phyloP scores from a whole-genome alignment of 2,113 vertebrate species.

The Phycodurus eques region DNA sequence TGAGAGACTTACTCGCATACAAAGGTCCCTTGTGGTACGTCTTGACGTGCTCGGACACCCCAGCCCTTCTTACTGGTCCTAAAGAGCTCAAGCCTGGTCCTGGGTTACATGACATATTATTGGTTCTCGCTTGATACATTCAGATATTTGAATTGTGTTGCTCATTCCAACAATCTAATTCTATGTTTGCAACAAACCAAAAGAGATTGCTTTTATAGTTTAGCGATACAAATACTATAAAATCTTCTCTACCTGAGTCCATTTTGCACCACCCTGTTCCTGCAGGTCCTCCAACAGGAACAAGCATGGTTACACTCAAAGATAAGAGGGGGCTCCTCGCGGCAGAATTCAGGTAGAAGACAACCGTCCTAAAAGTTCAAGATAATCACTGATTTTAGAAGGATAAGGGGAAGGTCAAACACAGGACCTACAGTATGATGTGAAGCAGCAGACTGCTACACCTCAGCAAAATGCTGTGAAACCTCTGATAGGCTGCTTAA shows the following conservation, averaged over 20 bases:
- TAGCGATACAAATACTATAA: no score
- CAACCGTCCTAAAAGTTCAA: conserved; percentile 76
- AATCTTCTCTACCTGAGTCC: conserved; percentile 83
- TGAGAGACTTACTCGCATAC: conserved; percentile 90
- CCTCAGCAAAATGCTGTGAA: no score
- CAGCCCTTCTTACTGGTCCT: conserved; percentile 90
- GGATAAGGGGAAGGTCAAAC: background rate
- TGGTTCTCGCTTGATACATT: background rate
- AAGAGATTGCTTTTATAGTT: background rate
- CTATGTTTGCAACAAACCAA: background rate
- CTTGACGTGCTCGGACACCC: conserved; percentile 90
- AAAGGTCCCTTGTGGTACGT: conserved; percentile 90
- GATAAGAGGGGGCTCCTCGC: conserved; percentile 88
- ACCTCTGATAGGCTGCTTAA: no score
- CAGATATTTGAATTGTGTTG: background rate
- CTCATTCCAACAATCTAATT: background rate
- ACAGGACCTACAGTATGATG: background rate
- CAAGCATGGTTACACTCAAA: conserved; percentile 98
- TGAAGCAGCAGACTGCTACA: no score
- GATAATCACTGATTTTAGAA: background rate
- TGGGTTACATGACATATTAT: conserved; percentile 45
- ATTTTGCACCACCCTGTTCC: conserved; percentile 94
- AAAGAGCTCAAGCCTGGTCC: conserved; percentile 89
- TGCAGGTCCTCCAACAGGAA: conserved; percentile 93
- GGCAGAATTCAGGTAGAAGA: conserved; percentile 94